Conservation (phyloP, 1,140 invertebrate species). For the Homarus americanus region DNA sequence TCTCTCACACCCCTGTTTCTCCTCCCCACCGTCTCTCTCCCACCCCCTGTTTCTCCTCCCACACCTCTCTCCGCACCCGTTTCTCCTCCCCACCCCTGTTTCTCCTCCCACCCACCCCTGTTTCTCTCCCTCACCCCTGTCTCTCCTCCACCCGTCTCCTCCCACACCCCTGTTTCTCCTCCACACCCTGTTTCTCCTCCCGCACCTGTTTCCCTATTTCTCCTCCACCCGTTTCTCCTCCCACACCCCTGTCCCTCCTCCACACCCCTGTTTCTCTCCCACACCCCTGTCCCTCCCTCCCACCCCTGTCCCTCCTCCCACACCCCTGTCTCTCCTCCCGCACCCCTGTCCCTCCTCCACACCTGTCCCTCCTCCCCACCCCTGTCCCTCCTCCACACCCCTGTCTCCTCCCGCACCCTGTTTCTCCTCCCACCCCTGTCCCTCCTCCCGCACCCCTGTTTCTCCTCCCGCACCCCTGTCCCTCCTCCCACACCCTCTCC, state of each 20-base stretch:
- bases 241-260: neutral
- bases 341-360: neutral
- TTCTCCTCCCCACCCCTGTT: no score
- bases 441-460: neutral
- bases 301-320: neutral
- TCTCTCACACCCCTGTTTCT: no score
- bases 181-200: neutral
- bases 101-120: neutral
- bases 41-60: no score
- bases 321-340: neutral
- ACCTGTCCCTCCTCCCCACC: no score
- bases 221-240: neutral
- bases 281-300: neutral
- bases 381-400: neutral
- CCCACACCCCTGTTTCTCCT: neutral
- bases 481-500: neutral
- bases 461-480: neutral
- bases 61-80: no score
- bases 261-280: neutral
- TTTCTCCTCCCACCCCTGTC: neutral
- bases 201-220: neutral
- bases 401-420: neutral
- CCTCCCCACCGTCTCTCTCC: no score
- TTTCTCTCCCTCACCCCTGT: no score
- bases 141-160: neutral